These are phyloP conservation scores for Glaucopsyche alexis DNA, from an alignment of 2,888 invertebrate species.

Conservation along the genomic window DNA sequence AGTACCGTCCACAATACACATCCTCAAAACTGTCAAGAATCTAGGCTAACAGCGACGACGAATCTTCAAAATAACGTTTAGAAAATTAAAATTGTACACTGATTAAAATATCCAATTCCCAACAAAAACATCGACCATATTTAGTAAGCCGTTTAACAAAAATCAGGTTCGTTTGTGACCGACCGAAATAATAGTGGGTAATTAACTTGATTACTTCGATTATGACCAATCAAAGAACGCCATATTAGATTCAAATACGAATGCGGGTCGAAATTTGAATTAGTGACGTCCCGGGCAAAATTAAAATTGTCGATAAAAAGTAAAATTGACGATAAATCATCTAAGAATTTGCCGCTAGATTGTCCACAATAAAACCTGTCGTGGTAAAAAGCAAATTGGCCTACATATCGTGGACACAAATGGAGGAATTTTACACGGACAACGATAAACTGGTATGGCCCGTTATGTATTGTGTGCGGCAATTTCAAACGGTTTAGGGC, in stretches of 20 bases:
- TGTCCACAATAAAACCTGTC: constrained; percentile 57
- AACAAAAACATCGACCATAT: constrained; percentile 19
- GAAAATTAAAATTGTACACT: constrained; percentile 17
- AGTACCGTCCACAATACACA: background rate
- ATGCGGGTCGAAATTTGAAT: constrained; percentile 15
- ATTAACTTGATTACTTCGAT: constrained; percentile 14
- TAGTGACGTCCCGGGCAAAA: constrained; percentile 23
- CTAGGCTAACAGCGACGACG: background rate
- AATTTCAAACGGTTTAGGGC: constrained; percentile 45
- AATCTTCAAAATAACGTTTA: constrained; percentile 2
- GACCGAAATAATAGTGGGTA: constrained; percentile 3
- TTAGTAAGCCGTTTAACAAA: constrained; percentile 17
- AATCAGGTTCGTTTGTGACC: constrained; percentile 18
- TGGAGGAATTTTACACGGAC: constrained; percentile 65
- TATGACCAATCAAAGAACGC: constrained; percentile 15
- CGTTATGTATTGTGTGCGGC: constrained; percentile 61
- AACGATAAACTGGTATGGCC: constrained; percentile 58
- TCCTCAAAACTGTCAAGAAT: background rate
- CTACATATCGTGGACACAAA: constrained; percentile 65
- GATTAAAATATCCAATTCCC: constrained; percentile 12
- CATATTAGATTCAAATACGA: constrained; percentile 6
- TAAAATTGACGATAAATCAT: constrained; percentile 31
- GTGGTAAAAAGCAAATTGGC: constrained; percentile 59
- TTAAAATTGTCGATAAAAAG: constrained; percentile 30
- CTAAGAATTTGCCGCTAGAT: constrained; percentile 26